Evolutionary conservation across 2,888 invertebrate genomes (phyloP), one percentile per base, ranked within the genome.

Genomic region (Ichneumoninae sp.): DNA sequence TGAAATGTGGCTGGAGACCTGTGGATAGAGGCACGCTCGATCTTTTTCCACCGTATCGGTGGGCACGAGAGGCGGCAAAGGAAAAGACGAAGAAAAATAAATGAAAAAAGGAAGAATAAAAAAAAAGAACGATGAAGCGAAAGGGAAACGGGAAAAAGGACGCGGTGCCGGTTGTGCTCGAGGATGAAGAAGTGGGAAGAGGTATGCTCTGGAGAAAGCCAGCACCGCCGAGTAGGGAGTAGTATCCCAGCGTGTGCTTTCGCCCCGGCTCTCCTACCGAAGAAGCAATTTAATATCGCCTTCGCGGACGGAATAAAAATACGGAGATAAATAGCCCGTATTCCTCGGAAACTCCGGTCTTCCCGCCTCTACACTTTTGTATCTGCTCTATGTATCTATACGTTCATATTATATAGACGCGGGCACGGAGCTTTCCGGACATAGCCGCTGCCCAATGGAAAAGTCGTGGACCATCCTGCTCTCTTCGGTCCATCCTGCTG

Each of bases 231-330:
- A 54, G 79, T 19, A 26, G 73, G 69, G 44, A 73, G 73, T 47
- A 69, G 47, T 36, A 73, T 60, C 73, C 73, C 57, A 73, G 44
- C 63, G 47, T 63, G 74, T 63, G 44, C 63, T 63, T 3, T 16
- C 74, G 13, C 33, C n/a, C 65, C 44, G 44, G 74, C 74, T 47
- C 60, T 75, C 40, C 85, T 88, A 84, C 89, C 44, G 89, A 89
- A 89, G 89, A 88, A 89, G 91, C 91, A 91, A 91, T 92, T 92
- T 92, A 91, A 92, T 92, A 92, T 92, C 91, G 89, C 83, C 90
- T 89, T 87, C 89, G 90, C 89, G 89, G 89, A 86, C 88, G 89
- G 91, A 92, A 92, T 92, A 92, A 91, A 92, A 91, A 91, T 92
- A 91, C 90, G 87, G 85, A 89, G 89, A 91, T 91, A 91, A 91